phyloP scores from a whole-genome alignment of 2,797 vertebrate species.

The Synaphobranchus kaupii region DNA sequence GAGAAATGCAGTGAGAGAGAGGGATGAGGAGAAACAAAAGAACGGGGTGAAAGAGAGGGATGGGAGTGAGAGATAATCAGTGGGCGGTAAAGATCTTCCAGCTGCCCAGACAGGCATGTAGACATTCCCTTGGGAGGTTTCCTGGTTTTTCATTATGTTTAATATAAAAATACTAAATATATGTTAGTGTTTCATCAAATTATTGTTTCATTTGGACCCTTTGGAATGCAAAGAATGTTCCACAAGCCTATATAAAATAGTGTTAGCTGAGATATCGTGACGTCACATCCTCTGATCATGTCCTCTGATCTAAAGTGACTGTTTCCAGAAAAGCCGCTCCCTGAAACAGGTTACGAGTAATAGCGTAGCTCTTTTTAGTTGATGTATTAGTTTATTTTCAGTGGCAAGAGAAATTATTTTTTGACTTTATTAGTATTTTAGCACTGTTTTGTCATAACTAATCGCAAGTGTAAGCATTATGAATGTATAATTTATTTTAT shows the following conservation, averaged over 20 bases:
- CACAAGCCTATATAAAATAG: neutral
- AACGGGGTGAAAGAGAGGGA: neutral
- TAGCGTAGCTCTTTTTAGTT: neutral
- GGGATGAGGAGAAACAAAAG: neutral
- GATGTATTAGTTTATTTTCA: neutral
- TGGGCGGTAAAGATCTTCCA: neutral
- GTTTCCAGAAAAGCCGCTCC: neutral
- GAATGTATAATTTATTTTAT: neutral
- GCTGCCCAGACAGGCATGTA: neutral
- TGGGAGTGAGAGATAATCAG: neutral
- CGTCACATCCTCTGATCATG: neutral
- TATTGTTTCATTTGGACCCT: neutral
- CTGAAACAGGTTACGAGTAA: neutral
- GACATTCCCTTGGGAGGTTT: neutral
- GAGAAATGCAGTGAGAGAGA: neutral
- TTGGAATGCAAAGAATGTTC: neutral
- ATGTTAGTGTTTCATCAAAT: neutral
- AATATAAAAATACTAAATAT: neutral
- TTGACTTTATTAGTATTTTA: neutral
- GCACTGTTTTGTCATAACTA: neutral
- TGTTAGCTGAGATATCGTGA: neutral
- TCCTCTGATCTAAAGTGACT: neutral
- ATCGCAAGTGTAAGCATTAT: neutral
- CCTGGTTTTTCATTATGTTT: neutral
- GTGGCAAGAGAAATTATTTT: neutral